Evolutionary conservation across 2,113 vertebrate species (phyloP), one percentile per base, ranked within the genome.

Genomic region (Delphinapterus leucas): DNA sequence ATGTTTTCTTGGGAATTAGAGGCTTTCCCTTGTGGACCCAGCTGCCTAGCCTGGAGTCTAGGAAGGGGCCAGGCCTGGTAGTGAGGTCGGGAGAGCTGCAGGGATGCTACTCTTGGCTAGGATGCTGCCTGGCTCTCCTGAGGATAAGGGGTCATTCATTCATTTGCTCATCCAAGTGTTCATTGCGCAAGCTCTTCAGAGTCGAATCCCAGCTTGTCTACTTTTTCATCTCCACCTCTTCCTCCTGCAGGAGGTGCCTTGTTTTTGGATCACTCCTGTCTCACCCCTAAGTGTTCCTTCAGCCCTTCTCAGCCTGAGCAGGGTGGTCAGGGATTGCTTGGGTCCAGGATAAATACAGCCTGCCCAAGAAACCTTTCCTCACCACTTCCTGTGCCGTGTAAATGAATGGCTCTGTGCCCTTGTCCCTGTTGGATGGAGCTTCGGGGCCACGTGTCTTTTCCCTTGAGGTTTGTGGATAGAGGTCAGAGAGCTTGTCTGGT

Each of bases 41-140:
- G 61, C 6, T 63, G 81, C 58, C 88, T 33, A 71, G 47, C 28
- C 55, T 49, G 41, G 85, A 25, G 63, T 67, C 8, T 2, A 33
- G 38, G 73, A 76, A 28, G 28, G 20, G 26, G 6, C 7, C 3
- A 36, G 58, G 10, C 23, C 25, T 12, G 23, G 65, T 25, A 36
- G 67, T 73, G 7, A 49, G 28, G 23, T n/a, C n/a, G 23, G 9
- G 17, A 65, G 25, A 67, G 73, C 11, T 0, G 0, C 26, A 12
- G 61, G 28, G 17, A 2, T 55, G 20, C 53, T 47, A 36, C 28
- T 49, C 14, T n/a, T 18, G 49, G 15, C 95, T 68, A 36, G 55
- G 87, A 36, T 31, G 11, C 83, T 41, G 10, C 47, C 38, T 33
- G 79, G 76, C 28, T 38, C 11, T n/a, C n/a, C 38, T 9, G 77